A percentile compares a stretch with the other conserved stretches of the same genome.
Evolutionary conservation across 2,113 vertebrate genomes (phyloP).

Genomic region (Acrocephalus kingi): DNA sequence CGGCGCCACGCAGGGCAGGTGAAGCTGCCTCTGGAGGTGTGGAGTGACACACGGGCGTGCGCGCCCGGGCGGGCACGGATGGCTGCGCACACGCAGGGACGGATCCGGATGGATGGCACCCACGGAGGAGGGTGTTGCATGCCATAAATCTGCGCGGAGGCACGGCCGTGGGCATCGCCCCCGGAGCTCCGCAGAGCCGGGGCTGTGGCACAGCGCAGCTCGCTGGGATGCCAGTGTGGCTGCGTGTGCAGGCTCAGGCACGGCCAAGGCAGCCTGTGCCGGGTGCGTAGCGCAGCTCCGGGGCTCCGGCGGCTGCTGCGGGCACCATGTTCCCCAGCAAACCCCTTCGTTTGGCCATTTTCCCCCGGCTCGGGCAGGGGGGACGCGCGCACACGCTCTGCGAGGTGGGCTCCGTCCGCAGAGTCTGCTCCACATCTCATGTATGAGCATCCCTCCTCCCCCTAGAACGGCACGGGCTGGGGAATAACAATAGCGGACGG

Average conservation of each 20-base stretch:
- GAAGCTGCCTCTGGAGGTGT: background rate
- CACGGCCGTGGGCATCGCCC: background rate
- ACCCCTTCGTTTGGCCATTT: background rate
- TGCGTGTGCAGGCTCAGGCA: background rate
- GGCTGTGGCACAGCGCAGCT: background rate
- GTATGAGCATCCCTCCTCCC: background rate
- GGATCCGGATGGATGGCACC: background rate
- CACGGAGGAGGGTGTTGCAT: background rate
- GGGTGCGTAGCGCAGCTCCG: background rate
- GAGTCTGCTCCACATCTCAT: background rate
- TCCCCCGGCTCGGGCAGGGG: background rate
- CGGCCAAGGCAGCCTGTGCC: background rate
- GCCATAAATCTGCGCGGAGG: background rate
- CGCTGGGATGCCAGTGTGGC: background rate
- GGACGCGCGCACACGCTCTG: background rate
- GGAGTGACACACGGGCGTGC: background rate
- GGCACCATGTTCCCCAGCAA: slow-evolving; percentile 35
- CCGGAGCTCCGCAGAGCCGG: background rate
- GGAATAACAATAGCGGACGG: background rate
- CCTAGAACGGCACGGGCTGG: background rate
- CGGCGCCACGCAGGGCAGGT: background rate
- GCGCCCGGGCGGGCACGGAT: background rate
- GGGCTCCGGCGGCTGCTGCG: background rate
- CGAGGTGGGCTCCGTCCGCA: slow-evolving; percentile 13
- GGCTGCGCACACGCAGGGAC: background rate